Evolutionary conservation across 2,797 vertebrate genomes (phyloP).

Genomic region (Danio aesculapii): DNA sequence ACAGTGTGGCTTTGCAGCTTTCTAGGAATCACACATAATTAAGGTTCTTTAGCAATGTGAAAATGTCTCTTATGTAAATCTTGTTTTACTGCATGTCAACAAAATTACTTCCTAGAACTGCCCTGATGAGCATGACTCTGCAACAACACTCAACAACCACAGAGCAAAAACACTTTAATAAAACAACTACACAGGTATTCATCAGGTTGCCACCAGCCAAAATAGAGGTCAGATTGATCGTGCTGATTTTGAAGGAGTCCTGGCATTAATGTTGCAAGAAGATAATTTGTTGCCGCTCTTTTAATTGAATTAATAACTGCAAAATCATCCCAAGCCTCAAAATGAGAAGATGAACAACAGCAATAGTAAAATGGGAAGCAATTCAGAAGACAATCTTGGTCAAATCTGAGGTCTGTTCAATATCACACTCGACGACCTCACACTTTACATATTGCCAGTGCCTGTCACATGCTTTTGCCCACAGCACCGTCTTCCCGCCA

Average conservation of each 20-base stretch:
- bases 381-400: conserved; percentile 8
- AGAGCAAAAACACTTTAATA: not conserved
- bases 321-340: conserved; percentile 1
- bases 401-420: conserved; percentile 10
- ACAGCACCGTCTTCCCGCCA: conserved; percentile 35
- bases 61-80: not conserved
- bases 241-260: conserved; percentile 5
- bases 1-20: not conserved
- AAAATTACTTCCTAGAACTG: not conserved
- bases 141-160: not conserved
- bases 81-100: conserved; percentile 4
- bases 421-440: conserved; percentile 4
- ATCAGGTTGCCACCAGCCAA: not conserved
- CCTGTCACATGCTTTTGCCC: conserved; percentile 14
- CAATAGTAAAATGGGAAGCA: conserved; percentile 3
- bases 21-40: not conserved
- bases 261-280: not conserved
- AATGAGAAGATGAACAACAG: conserved; percentile 7
- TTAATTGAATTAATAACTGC: not conserved
- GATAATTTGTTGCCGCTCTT: conserved; percentile 27
- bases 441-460: conserved; percentile 18
- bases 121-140: not conserved
- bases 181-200: conserved; percentile 21
- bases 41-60: not conserved
- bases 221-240: not conserved